phyloP scores from a whole-genome alignment of 2,113 vertebrate species.

The Uropsilus gracilis region DNA sequence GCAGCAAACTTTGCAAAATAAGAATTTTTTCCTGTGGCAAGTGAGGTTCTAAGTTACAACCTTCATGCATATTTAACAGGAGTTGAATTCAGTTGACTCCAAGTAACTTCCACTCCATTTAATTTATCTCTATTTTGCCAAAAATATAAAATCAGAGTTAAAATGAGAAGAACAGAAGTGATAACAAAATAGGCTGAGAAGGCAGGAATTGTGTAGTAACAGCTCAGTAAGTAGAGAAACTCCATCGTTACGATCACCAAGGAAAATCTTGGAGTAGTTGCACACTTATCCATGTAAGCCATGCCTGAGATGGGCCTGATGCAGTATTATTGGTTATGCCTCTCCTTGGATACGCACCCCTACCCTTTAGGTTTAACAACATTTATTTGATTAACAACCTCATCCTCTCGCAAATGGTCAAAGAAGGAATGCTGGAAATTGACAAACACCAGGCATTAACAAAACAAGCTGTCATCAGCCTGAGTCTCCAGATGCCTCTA shows the following conservation, averaged over 20 bases:
- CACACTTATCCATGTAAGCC: no score
- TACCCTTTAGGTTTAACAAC: no score
- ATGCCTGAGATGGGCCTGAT: no score
- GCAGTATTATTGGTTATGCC: no score
- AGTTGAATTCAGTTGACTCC: constrained; percentile 63
- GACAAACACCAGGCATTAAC: no score
- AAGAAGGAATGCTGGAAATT: no score
- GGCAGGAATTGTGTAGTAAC: background rate
- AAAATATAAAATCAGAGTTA: constrained; percentile 56
- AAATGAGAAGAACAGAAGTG: background rate
- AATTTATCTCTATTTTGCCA: background rate
- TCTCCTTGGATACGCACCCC: no score
- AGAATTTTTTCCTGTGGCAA: background rate
- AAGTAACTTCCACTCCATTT: constrained; percentile 44
- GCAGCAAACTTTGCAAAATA: constrained; percentile 26
- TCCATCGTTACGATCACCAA: background rate
- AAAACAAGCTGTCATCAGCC: no score
- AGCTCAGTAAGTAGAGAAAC: background rate
- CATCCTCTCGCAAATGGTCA: no score
- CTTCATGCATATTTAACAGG: constrained; percentile 64
- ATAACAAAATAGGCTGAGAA: constrained; percentile 34
- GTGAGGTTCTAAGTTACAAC: background rate
- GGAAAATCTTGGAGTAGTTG: background rate
- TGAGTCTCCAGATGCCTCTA: no score
- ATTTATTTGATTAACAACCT: no score